Percentiles rank a stretch among this genome's conserved stretches.
Evolutionary conservation across 2,888 invertebrate genomes (phyloP).

Genomic region (Epistrophe grossulariae): DNA sequence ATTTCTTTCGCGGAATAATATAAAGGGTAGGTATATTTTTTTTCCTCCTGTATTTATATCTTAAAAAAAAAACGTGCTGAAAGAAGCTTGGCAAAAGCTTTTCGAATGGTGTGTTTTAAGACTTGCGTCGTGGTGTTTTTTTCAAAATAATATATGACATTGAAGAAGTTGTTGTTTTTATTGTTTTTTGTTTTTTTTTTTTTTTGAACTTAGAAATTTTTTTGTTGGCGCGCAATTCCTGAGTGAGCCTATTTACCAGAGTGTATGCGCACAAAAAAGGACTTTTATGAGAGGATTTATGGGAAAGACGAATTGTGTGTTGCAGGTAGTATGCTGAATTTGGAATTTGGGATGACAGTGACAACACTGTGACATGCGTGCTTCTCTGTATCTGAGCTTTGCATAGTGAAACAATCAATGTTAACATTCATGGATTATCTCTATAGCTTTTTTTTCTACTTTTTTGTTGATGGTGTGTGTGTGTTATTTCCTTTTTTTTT

Average conservation of each 20-base stretch:
- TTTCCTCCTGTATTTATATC: constrained; percentile 20
- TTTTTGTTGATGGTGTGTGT: neutral
- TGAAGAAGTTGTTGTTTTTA: neutral
- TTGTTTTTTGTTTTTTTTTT: neutral
- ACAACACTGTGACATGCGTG: constrained; percentile 13
- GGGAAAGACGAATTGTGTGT: neutral
- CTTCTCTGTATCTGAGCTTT: neutral
- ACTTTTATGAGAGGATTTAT: neutral
- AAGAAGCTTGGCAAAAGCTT: constrained; percentile 6
- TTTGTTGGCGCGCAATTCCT: constrained; percentile 3
- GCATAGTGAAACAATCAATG: neutral
- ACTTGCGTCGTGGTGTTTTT: neutral
- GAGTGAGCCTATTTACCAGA: neutral
- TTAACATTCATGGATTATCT: neutral
- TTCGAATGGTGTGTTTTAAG: neutral
- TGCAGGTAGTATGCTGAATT: neutral
- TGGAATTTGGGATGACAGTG: neutral
- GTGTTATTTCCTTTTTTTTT: neutral
- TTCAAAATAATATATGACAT: neutral
- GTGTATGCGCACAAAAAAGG: neutral
- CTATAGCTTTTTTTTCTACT: neutral
- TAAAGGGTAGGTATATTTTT: constrained; percentile 8
- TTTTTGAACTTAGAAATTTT: neutral
- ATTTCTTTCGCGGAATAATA: constrained; percentile 8
- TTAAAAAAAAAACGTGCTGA: constrained; percentile 9